Conservation (phyloP, 1,140 invertebrate genomes). For the Stegodyphus dumicola region DNA sequence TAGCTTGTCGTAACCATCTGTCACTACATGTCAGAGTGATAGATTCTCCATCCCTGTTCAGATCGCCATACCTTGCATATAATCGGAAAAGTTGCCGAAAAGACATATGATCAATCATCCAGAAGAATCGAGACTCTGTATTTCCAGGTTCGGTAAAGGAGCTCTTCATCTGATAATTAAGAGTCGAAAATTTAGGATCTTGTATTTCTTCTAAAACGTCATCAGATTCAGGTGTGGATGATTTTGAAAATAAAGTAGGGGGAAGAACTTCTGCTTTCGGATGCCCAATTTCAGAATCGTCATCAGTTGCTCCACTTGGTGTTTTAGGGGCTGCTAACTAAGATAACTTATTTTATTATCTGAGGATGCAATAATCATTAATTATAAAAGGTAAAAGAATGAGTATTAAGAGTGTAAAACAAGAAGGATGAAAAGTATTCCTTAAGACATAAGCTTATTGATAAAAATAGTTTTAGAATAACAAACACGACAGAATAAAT, state of each 20-base stretch:
- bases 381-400: too few species aligned
- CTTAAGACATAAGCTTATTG: too few species aligned
- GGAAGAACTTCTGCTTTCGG: conserved; percentile 26
- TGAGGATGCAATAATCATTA: too few species aligned
- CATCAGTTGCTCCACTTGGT: conserved; percentile 36
- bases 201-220: conserved; percentile 26
- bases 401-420: too few species aligned
- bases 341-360: not conserved
- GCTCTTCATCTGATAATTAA: conserved; percentile 46
- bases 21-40: conserved; percentile 90
- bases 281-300: conserved; percentile 22
- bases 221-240: conserved; percentile 27
- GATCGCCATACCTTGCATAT: conserved; percentile 89
- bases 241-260: conserved; percentile 29
- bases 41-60: conserved; percentile 84
- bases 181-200: conserved; percentile 46
- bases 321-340: conserved; percentile 45
- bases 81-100: conserved; percentile 72
- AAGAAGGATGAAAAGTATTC: too few species aligned
- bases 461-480: too few species aligned
- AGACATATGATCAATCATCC: conserved; percentile 61
- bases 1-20: conserved; percentile 94
- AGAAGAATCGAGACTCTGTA: conserved; percentile 50
- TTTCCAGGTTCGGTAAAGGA: conserved; percentile 45
- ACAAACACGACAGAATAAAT: too few species aligned